Base-by-base conservation (phyloP, 2,113 vertebrate species). In the Columba livia region DNA sequence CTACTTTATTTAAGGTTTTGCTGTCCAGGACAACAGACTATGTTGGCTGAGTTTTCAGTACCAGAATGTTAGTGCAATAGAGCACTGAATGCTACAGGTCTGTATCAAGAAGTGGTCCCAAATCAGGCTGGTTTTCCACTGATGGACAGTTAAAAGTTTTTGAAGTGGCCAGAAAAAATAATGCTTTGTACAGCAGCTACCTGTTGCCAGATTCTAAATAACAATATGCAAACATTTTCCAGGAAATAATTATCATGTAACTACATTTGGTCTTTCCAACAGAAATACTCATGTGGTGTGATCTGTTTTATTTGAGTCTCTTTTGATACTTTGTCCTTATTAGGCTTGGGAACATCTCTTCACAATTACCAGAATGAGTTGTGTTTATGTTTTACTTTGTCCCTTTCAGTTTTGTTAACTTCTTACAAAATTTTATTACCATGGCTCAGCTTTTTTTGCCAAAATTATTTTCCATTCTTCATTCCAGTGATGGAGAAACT, bases 251-350 rank as follows among this genome's bases (percentile, higher is more conserved):
- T 91, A 70, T 12, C 62, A 69, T 53, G n/a, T 56, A 80, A 53
- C 38, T 82, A 77, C 48, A 36, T 74, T 82, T 81, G 40, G 19
- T 80, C 80, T 81, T 92, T 93, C 80, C 85, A 94, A 80, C 75
- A 89, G 61, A 95, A 97, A 92, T 54, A 67, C 51, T 70, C 34
- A 62, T 72, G 48, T 79, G 54, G 67, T 78, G 38, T 64, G 42
- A 51, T 75, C 67, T 79, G 71, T 85, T 96, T 96, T 95, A 93
- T 87, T 87, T 88, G 42, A 86, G 87, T 65, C 58, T 88, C 79
- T 93, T 93, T 70, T 91, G 95, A 94, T 94, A 80, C 42, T 95
- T 96, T 92, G 62, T 86, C 96, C 96, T 95, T 95, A 74, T 91
- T 92, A 95, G 79, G 91, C 75, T 77, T 80, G 91, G 65, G 86